Percentiles rank a stretch among this genome's conserved stretches.
Conservation (phyloP, 1,140 invertebrate species). For the Drosophila nebulosa region DNA sequence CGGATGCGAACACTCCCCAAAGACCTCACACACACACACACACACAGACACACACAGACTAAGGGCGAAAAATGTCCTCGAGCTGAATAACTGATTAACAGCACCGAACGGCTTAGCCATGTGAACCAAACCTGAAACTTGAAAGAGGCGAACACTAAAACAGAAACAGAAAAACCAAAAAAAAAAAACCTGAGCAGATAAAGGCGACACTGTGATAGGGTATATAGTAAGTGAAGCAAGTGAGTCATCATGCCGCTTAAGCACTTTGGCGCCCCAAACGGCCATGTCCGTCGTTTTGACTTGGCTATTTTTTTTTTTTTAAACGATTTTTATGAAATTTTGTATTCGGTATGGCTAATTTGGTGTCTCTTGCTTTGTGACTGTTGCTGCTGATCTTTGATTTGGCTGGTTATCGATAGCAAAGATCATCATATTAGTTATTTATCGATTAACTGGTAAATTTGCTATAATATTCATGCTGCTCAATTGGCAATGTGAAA, state of each 20-base stretch:
- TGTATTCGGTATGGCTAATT: too few relatives aligned
- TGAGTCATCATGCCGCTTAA: too few relatives aligned
- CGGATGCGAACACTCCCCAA: not conserved
- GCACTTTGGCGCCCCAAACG: too few relatives aligned
- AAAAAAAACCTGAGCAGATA: not conserved
- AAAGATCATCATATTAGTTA: too few relatives aligned
- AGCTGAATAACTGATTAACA: conserved; percentile 46
- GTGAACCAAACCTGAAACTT: not conserved
- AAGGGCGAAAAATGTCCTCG: conserved; percentile 9
- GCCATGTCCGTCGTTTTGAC: too few relatives aligned
- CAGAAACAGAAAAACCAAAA: not conserved
- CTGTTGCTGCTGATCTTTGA: too few relatives aligned
- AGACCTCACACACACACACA: not conserved
- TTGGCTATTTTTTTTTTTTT: too few relatives aligned
- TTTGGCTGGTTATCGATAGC: too few relatives aligned
- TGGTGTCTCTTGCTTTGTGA: too few relatives aligned
- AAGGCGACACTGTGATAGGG: not conserved
- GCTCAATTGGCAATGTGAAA: not conserved
- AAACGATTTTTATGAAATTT: too few relatives aligned
- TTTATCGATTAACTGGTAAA: too few relatives aligned
- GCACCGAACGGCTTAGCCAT: conserved; percentile 13
- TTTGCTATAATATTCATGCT: too few relatives aligned
- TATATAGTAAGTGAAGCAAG: not conserved
- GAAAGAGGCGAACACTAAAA: not conserved
- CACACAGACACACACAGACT: not conserved